These are phyloP conservation scores for Agrochola macilenta DNA, from an alignment of 2,888 invertebrate genomes.

Conservation along the genomic window DNA sequence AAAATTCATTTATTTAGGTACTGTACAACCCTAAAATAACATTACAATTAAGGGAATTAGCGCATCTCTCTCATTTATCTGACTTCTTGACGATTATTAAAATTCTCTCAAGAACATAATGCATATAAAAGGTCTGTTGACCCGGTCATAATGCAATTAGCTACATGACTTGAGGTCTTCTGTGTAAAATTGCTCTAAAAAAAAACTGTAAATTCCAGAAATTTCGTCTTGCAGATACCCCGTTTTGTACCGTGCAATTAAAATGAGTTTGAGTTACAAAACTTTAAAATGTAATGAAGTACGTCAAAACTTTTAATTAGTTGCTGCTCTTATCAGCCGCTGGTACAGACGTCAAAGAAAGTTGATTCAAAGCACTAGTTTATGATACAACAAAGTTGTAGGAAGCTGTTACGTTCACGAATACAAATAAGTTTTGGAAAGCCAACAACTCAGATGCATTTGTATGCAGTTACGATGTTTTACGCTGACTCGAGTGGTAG, in stretches of 20 bases:
- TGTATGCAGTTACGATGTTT: constrained; percentile 54
- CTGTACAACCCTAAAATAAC: constrained; percentile 8
- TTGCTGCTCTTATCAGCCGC: constrained; percentile 51
- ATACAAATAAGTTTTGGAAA: constrained; percentile 60
- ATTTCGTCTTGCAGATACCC: constrained; percentile 33
- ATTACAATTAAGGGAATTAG: constrained; percentile 30
- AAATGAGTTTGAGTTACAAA: constrained; percentile 44
- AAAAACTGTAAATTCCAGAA: constrained; percentile 32
- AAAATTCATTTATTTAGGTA: no score
- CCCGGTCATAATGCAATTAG: constrained; percentile 71
- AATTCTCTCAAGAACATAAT: constrained; percentile 60
- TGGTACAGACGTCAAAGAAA: constrained; percentile 57
- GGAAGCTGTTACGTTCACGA: constrained; percentile 40
- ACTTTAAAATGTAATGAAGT: constrained; percentile 54
- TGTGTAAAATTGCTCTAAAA: constrained; percentile 43
- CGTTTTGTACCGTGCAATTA: constrained; percentile 39
- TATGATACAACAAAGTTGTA: constrained; percentile 55
- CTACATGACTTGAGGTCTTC: constrained; percentile 54
- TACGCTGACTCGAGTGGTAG: constrained; percentile 7
- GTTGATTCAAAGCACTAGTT: constrained; percentile 56
- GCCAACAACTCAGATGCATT: constrained; percentile 42
- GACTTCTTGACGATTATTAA: constrained; percentile 61
- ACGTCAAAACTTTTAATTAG: constrained; percentile 64
- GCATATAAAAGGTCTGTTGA: constrained; percentile 70
- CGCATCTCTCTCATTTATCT: constrained; percentile 40